Base-by-base conservation (phyloP, 2,797 vertebrate species). In the Myiotriccus ornatus region DNA sequence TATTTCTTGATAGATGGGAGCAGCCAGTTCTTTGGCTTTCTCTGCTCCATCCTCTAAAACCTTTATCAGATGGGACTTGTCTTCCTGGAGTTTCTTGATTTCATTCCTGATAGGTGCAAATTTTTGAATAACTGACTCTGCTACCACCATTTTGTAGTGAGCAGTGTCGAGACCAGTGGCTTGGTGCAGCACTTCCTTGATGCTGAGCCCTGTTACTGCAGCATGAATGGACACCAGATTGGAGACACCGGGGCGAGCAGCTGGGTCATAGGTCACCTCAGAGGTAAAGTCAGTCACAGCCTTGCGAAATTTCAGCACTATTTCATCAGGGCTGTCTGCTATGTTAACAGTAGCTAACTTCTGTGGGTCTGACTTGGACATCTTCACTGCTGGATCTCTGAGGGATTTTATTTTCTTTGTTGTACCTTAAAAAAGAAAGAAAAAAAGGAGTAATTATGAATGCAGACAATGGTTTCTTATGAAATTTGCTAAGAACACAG, bases 321-420 rank as follows among this genome's bases (percentile, higher is more conserved):
- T 98, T 85, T 99, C 98, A 1, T 99, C 99, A 0, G 99, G 98
- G 41, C 98, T 97, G 97, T 99, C 99, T 0, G 98, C 98, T 90
- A 99, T 96, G 78, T 41, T 82, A 9, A 99, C 94, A 0, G 99
- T 99, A 25, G 99, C 99, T 94, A 99, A 95, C 19, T 82, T 95
- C 37, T 99, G 98, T 1, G 99, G 97, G 97, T 99, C 99, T 2
- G 99, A 99, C 94, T 99, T 99, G 15, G 99, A 99, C 99, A 99
- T 99, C 97, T 99, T 99, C 60, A 96, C 95, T 0, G 98, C 76
- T 4, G 99, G 99, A 93, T 99, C 98, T 34, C 99, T 97, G 34
- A 99, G 98, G 53, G 99, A 99, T 94, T 99, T 99, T 32, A 99
- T 98, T 95, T 99, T 99, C 95, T 97, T 98, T 22, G 98, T 98